Evolutionary conservation across 2,888 invertebrate species (phyloP).

Genomic region (Entomobrya proxima): DNA sequence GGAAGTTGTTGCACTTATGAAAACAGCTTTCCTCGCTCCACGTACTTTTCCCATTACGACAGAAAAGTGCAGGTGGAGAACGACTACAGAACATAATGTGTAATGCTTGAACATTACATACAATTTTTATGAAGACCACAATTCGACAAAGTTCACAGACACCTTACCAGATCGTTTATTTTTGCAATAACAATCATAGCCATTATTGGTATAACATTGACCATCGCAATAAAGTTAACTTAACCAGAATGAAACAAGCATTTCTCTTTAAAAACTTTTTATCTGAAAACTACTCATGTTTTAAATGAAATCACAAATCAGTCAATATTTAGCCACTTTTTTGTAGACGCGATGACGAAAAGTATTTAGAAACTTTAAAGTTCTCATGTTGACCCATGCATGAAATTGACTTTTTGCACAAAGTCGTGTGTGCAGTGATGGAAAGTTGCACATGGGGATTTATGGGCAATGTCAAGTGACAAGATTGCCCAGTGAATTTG

Average conservation of each 20-base stretch:
- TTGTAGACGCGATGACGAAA: neutral
- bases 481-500: slow-evolving; percentile 9
- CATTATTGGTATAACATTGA: neutral
- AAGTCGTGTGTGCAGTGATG: slow-evolving; percentile 54
- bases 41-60: slow-evolving; percentile 34
- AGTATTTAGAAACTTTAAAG: slow-evolving; percentile 40
- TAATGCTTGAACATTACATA: too few species aligned
- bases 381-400: slow-evolving; percentile 54
- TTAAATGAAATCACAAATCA: neutral
- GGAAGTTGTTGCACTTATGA: neutral
- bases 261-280: too few species aligned
- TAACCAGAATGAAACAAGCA: too few species aligned
- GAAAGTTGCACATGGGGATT: slow-evolving; percentile 38
- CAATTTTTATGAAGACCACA: slow-evolving; percentile 8
- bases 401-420: slow-evolving; percentile 31
- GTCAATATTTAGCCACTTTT: neutral
- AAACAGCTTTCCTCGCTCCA: neutral
- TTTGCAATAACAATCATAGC: neutral
- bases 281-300: too few species aligned
- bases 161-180: neutral
- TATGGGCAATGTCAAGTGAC: neutral
- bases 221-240: neutral
- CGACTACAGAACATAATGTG: neutral
- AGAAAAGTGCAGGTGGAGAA: neutral
- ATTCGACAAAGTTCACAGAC: slow-evolving; percentile 17